phyloP scores from a whole-genome alignment of 2,113 vertebrate species.

The Austrofundulus limnaeus region DNA sequence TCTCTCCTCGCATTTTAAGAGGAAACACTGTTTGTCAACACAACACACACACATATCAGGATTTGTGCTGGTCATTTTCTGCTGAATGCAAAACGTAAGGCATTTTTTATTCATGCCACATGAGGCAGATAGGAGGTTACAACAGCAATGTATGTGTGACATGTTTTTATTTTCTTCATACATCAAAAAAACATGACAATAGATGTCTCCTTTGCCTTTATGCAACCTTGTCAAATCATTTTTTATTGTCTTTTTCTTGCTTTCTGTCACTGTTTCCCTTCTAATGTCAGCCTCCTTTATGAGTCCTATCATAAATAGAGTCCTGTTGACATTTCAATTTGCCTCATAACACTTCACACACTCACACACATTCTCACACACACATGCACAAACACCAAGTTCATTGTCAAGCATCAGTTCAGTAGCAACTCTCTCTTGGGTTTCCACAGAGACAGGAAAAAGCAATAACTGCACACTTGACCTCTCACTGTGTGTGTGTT shows the following conservation, averaged over 20 bases:
- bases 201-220: conserved; percentile 6
- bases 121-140: conserved; percentile 6
- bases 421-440: conserved; percentile 44
- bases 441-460: conserved; percentile 70
- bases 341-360: conserved; percentile 44
- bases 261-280: conserved; percentile 25
- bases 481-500: conserved; percentile 52
- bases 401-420: conserved; percentile 53
- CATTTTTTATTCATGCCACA: not conserved
- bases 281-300: conserved; percentile 49
- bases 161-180: not conserved
- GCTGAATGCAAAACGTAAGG: no score
- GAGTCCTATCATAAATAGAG: conserved; percentile 61
- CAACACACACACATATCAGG: not conserved
- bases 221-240: conserved; percentile 22
- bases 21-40: not conserved
- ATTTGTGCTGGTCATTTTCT: not conserved
- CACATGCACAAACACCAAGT: conserved; percentile 25
- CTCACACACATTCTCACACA: conserved; percentile 21
- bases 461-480: conserved; percentile 81
- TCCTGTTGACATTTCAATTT: conserved; percentile 70
- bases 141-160: not conserved
- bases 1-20: no score
- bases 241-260: conserved; percentile 33
- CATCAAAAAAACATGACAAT: not conserved